Evolutionary conservation across 64 coral and sea anemone species (phyloP).

Genomic region (Stichodactyla helianthus): DNA sequence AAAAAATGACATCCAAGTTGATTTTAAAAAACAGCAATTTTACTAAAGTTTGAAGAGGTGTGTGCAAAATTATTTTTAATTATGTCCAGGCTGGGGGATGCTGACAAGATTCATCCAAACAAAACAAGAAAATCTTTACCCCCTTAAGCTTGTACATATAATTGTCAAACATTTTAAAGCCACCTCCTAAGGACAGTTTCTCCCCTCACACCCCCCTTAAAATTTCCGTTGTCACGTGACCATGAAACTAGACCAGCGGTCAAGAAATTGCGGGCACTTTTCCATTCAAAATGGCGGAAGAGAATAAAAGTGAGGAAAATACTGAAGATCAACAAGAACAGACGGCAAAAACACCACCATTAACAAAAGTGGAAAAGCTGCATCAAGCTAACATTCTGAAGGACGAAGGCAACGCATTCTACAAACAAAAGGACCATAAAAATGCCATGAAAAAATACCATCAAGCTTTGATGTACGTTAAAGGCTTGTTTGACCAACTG

Average conservation of each 20-base stretch:
- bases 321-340: background rate
- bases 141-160: too few relatives aligned
- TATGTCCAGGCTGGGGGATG: too few relatives aligned
- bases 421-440: constrained; percentile 77
- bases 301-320: background rate
- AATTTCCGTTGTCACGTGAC: too few relatives aligned
- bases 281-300: constrained; percentile 69
- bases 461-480: constrained; percentile 68
- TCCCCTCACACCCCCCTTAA: too few relatives aligned
- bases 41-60: too few relatives aligned
- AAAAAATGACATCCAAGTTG: too few relatives aligned
- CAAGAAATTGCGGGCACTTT: constrained; percentile 4
- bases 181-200: too few relatives aligned
- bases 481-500: constrained; percentile 64
- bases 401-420: constrained; percentile 84
- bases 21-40: too few relatives aligned
- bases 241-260: background rate
- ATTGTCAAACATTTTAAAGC: too few relatives aligned
- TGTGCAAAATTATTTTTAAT: too few relatives aligned
- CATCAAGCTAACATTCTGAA: constrained; percentile 50
- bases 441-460: constrained; percentile 95
- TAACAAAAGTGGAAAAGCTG: constrained; percentile 58
- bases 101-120: too few relatives aligned
- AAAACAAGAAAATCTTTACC: too few relatives aligned
- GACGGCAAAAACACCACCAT: background rate